Conservation (phyloP, 2,888 invertebrate genomes). For the Baronia brevicornis region DNA sequence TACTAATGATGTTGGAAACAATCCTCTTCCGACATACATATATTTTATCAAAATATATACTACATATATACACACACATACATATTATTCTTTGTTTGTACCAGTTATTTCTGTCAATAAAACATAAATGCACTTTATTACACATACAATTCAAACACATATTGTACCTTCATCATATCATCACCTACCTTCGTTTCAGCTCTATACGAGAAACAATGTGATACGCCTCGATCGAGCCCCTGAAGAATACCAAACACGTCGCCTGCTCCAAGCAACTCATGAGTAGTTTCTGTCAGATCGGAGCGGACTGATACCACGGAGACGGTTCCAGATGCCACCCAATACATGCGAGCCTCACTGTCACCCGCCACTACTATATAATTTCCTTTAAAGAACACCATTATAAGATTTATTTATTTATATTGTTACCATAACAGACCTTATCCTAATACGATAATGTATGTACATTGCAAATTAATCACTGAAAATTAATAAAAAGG, state of each 20-base stretch:
- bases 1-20: too few relatives aligned
- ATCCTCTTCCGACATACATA: too few relatives aligned
- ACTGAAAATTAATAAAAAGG: too few relatives aligned
- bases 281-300: slow-evolving; percentile 61
- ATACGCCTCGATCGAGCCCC: slow-evolving; percentile 58
- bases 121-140: neutral
- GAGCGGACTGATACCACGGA: slow-evolving; percentile 58
- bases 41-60: too few relatives aligned
- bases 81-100: neutral
- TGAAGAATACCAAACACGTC: slow-evolving; percentile 73
- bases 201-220: slow-evolving; percentile 71
- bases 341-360: slow-evolving; percentile 72
- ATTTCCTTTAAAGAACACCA: slow-evolving; percentile 42
- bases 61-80: neutral
- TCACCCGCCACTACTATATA: slow-evolving; percentile 73
- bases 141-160: neutral
- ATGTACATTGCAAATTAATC: too few relatives aligned
- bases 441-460: too few relatives aligned
- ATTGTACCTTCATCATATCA: neutral
- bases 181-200: slow-evolving; percentile 64
- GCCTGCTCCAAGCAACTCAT: slow-evolving; percentile 56
- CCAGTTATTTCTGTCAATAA: neutral
- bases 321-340: slow-evolving; percentile 66
- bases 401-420: too few relatives aligned
- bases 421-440: too few relatives aligned